phyloP scores from a whole-genome alignment of 1,140 invertebrate genomes.

The Acromyrmex echinatior region DNA sequence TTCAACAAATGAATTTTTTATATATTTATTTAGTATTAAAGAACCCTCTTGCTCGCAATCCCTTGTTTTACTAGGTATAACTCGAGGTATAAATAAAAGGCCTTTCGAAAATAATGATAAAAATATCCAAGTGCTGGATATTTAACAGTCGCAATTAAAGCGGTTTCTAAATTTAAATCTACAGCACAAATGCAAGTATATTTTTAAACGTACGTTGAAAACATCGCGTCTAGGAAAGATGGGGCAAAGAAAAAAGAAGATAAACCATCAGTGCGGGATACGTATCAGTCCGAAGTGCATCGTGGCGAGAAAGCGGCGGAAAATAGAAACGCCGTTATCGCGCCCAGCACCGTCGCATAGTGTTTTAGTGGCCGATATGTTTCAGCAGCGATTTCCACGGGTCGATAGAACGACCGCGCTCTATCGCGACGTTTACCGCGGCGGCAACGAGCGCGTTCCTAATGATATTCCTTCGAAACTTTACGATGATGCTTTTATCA shows the following conservation, averaged over 20 bases:
- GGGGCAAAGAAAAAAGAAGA: slow-evolving; percentile 18
- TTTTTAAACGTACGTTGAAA: slow-evolving; percentile 1
- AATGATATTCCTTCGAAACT: slow-evolving; percentile 68
- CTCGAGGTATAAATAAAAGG: not conserved
- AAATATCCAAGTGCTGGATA: not conserved
- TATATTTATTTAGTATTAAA: no score
- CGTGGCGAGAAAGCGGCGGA: slow-evolving; percentile 34
- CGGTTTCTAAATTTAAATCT: not conserved
- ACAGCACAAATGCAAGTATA: not conserved
- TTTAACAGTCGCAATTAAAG: slow-evolving; percentile 1
- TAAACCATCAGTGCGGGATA: slow-evolving; percentile 37
- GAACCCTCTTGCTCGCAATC: no score
- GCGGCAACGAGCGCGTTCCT: slow-evolving; percentile 45
- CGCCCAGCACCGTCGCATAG: not conserved
- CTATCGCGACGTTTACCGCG: slow-evolving; percentile 53
- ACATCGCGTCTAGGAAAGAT: not conserved
- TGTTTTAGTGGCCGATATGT: slow-evolving; percentile 54
- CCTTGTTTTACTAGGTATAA: no score
- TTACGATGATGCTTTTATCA: slow-evolving; percentile 53
- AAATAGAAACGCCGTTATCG: slow-evolving; percentile 62
- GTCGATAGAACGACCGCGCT: slow-evolving; percentile 57
- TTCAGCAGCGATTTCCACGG: slow-evolving; percentile 43
- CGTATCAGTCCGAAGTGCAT: slow-evolving; percentile 37
- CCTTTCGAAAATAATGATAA: not conserved
- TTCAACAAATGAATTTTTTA: no score